phyloP scores from a whole-genome alignment of 2,797 vertebrate species.

The Sebastes kiyomatsui region DNA sequence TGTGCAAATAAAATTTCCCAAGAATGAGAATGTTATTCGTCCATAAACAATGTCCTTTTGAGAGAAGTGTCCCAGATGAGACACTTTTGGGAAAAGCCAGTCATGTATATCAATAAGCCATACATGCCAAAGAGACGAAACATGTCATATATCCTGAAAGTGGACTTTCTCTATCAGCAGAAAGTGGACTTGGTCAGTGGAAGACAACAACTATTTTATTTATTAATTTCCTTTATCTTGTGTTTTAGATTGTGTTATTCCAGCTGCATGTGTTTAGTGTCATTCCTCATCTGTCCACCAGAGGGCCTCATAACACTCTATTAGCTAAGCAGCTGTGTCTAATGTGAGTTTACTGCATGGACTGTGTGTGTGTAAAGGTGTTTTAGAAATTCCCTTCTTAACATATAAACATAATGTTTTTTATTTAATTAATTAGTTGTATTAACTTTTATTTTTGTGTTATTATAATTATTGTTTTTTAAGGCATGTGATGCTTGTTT shows the following conservation, averaged over 20 bases:
- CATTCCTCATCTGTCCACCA: background rate
- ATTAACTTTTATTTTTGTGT: too few species aligned
- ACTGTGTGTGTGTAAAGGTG: background rate
- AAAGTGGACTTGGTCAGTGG: accelerated
- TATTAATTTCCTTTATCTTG: background rate
- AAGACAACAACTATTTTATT: background rate
- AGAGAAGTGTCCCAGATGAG: too few species aligned
- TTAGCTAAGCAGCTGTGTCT: accelerated
- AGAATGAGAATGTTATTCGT: too few species aligned
- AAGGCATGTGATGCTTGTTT: background rate
- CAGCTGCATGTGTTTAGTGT: background rate
- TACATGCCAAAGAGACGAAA: background rate
- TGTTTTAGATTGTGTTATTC: background rate
- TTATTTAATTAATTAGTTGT: too few species aligned
- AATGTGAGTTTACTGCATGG: background rate
- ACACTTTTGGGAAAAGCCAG: too few species aligned
- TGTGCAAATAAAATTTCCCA: too few species aligned
- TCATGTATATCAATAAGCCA: too few species aligned
- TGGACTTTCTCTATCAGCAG: too few species aligned
- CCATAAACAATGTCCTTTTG: too few species aligned
- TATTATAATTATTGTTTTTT: background rate
- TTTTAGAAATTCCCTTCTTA: background rate
- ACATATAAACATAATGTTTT: too few species aligned
- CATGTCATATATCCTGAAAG: background rate
- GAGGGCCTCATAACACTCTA: background rate